Evolutionary conservation across 1,140 invertebrate genomes (phyloP).

Genomic region (Grapholita molesta): DNA sequence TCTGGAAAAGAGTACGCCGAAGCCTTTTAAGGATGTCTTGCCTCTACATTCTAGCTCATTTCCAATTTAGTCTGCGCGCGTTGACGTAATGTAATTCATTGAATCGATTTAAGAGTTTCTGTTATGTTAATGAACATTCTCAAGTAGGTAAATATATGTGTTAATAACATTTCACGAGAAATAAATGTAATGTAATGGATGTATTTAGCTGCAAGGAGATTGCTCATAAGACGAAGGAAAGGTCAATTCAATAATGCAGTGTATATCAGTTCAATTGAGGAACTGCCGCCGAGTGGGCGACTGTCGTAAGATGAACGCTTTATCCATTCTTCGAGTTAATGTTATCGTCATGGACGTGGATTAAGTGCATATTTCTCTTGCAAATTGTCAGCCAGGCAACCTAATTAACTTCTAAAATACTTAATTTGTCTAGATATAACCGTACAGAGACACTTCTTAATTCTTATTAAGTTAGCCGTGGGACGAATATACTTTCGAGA

Average conservation of each 20-base stretch:
- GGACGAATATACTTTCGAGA: neutral
- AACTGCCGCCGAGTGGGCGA: constrained; percentile 48
- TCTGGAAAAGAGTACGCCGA: neutral
- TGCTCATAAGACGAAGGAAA: constrained; percentile 35
- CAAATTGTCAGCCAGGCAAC: neutral
- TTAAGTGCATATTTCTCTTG: neutral
- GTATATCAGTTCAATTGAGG: constrained; percentile 61
- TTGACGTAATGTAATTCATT: constrained; percentile 14
- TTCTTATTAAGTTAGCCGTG: neutral
- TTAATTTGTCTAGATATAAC: neutral
- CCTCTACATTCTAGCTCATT: constrained; percentile 1
- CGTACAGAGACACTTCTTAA: neutral
- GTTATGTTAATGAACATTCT: neutral
- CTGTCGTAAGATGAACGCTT: constrained; percentile 40
- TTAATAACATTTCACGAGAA: constrained; percentile 24
- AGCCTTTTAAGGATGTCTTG: constrained; percentile 13
- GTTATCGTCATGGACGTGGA: constrained; percentile 43
- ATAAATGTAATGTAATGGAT: constrained; percentile 1
- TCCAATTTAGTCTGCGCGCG: neutral
- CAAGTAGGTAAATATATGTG: neutral
- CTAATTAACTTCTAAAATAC: neutral
- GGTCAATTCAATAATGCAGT: constrained; percentile 54
- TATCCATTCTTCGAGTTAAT: constrained; percentile 56
- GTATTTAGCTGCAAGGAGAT: neutral
- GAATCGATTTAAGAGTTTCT: constrained; percentile 13